Conservation (phyloP, 2,797 vertebrate genomes). For the Anas flavirostris region DNA sequence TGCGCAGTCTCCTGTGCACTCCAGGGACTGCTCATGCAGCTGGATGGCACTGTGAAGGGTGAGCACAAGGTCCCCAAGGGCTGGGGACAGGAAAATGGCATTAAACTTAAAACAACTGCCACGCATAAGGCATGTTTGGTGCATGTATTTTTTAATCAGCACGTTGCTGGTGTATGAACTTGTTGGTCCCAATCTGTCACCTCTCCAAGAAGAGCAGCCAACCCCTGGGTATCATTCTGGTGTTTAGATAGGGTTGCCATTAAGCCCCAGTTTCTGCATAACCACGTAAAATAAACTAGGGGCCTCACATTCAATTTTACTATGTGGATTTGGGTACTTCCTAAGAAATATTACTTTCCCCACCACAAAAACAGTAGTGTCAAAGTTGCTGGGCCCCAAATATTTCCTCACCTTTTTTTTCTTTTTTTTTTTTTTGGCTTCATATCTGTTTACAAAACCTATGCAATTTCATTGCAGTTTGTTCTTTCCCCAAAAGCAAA, state of each 20-base stretch:
- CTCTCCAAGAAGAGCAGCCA: accelerated
- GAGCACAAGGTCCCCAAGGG: accelerated
- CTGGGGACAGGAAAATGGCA: not conserved
- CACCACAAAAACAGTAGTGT: accelerated
- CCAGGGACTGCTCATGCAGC: accelerated
- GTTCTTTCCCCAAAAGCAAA: conserved; percentile 62
- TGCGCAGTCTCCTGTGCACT: not conserved
- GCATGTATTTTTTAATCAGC: not conserved
- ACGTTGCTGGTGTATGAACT: accelerated
- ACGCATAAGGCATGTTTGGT: accelerated
- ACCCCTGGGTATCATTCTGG: not conserved
- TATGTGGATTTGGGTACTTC: not conserved
- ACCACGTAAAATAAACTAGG: not conserved
- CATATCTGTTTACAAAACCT: conserved; percentile 47
- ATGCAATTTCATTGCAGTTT: conserved; percentile 44
- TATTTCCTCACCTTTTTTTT: not conserved
- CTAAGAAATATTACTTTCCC: not conserved
- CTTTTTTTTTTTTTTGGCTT: not conserved
- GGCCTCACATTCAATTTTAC: not conserved
- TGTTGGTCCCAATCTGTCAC: not conserved
- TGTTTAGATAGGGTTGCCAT: not conserved
- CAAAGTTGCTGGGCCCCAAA: not conserved
- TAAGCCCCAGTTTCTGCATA: not conserved
- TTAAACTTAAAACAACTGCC: not conserved
- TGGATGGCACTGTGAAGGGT: accelerated